Conservation (phyloP, 2,113 vertebrate species). For the Elanus axillaris region DNA sequence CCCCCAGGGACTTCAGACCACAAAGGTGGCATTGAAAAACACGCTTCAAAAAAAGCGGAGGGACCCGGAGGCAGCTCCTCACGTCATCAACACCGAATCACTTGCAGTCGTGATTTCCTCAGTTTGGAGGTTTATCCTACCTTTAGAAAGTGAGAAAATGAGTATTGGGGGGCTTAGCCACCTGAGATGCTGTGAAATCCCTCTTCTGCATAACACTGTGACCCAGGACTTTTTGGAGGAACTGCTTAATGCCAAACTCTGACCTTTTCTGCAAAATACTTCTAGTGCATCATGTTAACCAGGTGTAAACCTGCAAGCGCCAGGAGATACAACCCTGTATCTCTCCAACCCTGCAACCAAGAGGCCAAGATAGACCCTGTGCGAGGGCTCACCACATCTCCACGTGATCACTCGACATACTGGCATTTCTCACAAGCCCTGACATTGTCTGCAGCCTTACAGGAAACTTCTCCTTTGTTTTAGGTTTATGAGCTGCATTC, state of each 20-base stretch:
- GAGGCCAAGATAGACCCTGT: fast-evolving
- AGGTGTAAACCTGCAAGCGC: not conserved
- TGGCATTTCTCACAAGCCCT: not conserved
- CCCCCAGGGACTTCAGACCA: fast-evolving
- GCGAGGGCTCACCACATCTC: not conserved
- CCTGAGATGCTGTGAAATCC: not conserved
- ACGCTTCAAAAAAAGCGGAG: fast-evolving
- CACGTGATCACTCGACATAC: fast-evolving
- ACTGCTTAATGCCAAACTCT: not conserved
- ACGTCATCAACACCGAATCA: fast-evolving
- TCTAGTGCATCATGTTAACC: not conserved
- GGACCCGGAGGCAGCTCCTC: not conserved
- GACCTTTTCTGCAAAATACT: not conserved
- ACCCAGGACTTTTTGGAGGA: not conserved
- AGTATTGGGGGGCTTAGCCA: fast-evolving
- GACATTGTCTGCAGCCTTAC: not conserved
- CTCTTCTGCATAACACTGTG: fast-evolving
- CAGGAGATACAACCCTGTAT: not conserved
- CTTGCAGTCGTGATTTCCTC: not conserved
- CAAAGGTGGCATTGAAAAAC: not conserved
- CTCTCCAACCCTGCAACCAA: not conserved
- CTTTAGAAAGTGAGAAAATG: not conserved
- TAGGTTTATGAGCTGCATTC: not conserved
- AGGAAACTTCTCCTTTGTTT: not conserved
- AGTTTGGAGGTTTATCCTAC: fast-evolving